phyloP scores from a whole-genome alignment of 2,113 vertebrate genomes.

The Oxyura jamaicensis region DNA sequence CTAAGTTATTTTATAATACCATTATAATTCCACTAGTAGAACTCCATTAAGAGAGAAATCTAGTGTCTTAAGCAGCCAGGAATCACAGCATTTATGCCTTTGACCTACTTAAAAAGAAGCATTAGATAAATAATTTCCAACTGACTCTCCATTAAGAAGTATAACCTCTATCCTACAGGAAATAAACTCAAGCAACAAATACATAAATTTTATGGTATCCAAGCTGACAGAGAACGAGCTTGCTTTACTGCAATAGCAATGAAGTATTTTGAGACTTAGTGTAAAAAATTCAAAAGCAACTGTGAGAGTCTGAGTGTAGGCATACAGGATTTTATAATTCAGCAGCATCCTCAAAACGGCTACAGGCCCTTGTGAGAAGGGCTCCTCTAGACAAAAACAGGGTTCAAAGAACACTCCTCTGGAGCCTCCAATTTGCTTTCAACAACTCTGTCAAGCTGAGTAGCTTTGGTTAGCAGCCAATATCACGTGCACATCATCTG shows the following conservation, averaged over 20 bases:
- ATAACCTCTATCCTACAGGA: not conserved
- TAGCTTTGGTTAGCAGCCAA: not conserved
- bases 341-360: not conserved
- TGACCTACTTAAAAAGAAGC: not conserved
- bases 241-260: not conserved
- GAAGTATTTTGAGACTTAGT: not conserved
- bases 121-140: not conserved
- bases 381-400: not conserved
- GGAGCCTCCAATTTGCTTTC: not conserved
- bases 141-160: not conserved
- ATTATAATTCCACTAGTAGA: not conserved
- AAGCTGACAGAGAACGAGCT: not conserved
- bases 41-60: not conserved
- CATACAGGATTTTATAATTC: not conserved
- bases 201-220: not conserved
- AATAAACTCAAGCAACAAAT: not conserved
- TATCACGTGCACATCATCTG: not conserved
- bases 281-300: not conserved
- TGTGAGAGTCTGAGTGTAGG: not conserved
- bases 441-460: not conserved
- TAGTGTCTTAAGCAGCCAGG: not conserved
- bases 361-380: not conserved
- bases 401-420: not conserved
- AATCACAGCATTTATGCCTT: not conserved
- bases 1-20: not conserved